Evolutionary conservation across 2,113 vertebrate genomes (phyloP).

Genomic region (Sminthopsis crassicaudata): DNA sequence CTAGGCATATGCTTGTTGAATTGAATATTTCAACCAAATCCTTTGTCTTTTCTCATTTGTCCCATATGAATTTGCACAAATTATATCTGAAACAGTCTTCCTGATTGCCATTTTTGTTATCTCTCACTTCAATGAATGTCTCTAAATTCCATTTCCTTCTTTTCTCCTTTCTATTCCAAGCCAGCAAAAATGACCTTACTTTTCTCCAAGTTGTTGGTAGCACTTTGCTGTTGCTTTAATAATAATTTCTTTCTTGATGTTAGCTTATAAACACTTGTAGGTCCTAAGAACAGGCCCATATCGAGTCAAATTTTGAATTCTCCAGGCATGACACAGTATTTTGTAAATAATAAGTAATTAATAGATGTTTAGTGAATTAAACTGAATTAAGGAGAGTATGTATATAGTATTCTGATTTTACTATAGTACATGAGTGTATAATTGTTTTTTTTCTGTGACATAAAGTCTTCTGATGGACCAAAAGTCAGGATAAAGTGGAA

Average conservation of each 20-base stretch:
- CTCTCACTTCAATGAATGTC: not conserved
- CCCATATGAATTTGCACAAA: not conserved
- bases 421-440: not conserved
- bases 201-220: not conserved
- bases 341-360: not conserved
- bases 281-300: not conserved
- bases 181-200: not conserved
- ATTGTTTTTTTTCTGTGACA: not conserved
- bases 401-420: not conserved
- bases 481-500: constrained; percentile 4
- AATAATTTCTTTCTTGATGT: not conserved
- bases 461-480: not conserved
- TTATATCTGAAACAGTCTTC: not conserved
- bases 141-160: not conserved
- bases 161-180: not conserved
- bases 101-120: not conserved
- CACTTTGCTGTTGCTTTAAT: not conserved
- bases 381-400: not conserved
- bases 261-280: not conserved
- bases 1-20: not conserved
- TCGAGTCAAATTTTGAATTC: not conserved
- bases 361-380: not conserved
- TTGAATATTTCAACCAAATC: not conserved
- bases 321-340: not conserved
- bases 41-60: not conserved